These are phyloP conservation scores for Chanos chanos DNA, from an alignment of 2,797 vertebrate species.

Conservation along the genomic window DNA sequence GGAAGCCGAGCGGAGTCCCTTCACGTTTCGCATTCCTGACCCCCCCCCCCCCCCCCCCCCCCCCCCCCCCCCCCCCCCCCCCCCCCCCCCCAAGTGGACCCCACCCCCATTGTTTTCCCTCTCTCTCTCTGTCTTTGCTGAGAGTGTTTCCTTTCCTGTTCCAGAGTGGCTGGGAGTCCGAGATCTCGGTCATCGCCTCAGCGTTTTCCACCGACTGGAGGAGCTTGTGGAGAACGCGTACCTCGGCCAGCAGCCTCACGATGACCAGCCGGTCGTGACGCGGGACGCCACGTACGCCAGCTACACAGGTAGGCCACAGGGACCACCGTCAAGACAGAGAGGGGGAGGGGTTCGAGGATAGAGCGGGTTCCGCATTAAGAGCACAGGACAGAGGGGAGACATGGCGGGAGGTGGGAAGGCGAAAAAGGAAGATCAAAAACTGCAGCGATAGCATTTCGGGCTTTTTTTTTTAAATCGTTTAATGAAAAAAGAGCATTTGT, in stretches of 20 bases:
- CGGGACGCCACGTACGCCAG: slow-evolving; percentile 36
- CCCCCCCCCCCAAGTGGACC: slow-evolving; percentile 28
- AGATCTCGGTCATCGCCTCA: slow-evolving; percentile 33
- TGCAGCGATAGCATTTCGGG: no score
- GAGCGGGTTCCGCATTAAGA: background rate
- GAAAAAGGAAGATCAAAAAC: no score
- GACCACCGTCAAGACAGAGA: no score
- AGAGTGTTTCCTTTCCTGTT: slow-evolving; percentile 45
- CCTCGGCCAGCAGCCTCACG: slow-evolving; percentile 18
- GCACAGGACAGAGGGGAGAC: no score
- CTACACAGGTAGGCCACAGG: slow-evolving; percentile 53
- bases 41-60: slow-evolving; percentile 18
- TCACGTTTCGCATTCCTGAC: slow-evolving; percentile 33
- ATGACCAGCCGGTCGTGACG: slow-evolving; percentile 47
- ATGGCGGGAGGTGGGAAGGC: no score
- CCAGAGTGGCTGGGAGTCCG: slow-evolving; percentile 48
- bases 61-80: no score
- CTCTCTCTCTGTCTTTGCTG: background rate
- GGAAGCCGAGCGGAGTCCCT: background rate
- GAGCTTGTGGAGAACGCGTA: slow-evolving; percentile 41
- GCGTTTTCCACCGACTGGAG: slow-evolving; percentile 42
- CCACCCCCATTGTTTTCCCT: slow-evolving; percentile 53
- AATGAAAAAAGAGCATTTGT: no score
- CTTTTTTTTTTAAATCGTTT: no score
- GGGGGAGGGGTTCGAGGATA: background rate